phyloP scores from a whole-genome alignment of 2,113 vertebrate species.

The Thryonomys swinderianus region DNA sequence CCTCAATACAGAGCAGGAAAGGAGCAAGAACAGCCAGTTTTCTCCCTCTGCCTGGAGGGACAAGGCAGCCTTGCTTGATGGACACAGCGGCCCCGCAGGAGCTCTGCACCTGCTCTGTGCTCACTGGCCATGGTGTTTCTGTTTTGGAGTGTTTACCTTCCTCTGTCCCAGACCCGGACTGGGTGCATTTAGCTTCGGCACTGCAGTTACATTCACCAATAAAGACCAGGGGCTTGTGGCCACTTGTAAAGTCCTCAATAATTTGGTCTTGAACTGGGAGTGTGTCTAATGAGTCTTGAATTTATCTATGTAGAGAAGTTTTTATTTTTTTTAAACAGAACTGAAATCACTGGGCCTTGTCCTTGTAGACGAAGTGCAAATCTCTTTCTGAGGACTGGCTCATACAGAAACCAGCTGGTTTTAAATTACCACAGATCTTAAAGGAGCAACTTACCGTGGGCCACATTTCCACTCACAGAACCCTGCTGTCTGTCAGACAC shows the following conservation, averaged over 20 bases:
- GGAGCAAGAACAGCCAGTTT: background rate
- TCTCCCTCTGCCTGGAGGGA: background rate
- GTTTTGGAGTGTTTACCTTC: background rate
- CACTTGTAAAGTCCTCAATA: background rate
- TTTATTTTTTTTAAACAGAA: conserved; percentile 35
- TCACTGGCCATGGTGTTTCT: background rate
- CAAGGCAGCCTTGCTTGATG: background rate
- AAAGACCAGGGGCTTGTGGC: background rate
- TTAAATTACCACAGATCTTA: conserved; percentile 14
- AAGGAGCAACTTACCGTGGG: conserved; percentile 25
- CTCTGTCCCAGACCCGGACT: background rate
- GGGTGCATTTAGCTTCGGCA: background rate
- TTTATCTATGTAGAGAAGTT: conserved; percentile 43
- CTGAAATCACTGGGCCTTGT: conserved; percentile 54
- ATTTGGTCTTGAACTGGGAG: background rate
- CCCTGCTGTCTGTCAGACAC: background rate
- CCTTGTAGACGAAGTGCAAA: conserved; percentile 78
- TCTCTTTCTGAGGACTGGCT: conserved; percentile 66
- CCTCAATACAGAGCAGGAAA: background rate
- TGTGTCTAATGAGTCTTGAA: conserved; percentile 9
- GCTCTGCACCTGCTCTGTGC: background rate
- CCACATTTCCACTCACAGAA: background rate
- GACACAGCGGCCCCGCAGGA: rapidly evolving
- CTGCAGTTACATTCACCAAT: background rate
- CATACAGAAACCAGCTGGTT: conserved; percentile 73